phyloP scores from a whole-genome alignment of 2,113 vertebrate genomes.

The Camelus bactrianus region DNA sequence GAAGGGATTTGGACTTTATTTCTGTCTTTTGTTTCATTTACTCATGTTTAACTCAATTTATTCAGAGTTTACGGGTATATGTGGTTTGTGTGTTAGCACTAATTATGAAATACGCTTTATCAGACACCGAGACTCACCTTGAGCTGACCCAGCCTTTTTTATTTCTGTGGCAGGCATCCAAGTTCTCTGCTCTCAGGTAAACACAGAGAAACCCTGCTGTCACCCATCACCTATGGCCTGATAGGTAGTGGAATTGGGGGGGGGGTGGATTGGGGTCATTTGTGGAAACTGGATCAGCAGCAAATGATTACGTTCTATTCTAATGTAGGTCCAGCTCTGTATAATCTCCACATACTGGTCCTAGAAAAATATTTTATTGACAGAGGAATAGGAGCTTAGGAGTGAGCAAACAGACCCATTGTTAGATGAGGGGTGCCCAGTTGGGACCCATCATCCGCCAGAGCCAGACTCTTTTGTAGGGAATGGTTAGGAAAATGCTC shows the following conservation, averaged over 20 bases:
- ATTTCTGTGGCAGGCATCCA: not conserved
- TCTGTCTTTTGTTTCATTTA: not conserved
- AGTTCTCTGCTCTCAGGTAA: not conserved
- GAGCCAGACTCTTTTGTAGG: not conserved
- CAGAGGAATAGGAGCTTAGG: not conserved
- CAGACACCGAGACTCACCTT: not conserved
- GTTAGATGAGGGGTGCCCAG: not conserved
- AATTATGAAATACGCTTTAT: not conserved
- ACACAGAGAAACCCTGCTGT: not conserved
- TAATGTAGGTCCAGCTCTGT: not conserved
- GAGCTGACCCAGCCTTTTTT: not conserved
- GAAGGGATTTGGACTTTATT: not conserved
- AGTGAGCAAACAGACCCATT: not conserved
- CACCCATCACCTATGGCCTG: not conserved
- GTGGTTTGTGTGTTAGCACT: not conserved
- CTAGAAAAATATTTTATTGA: not conserved
- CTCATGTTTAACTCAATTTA: constrained; percentile 1
- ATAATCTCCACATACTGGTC: not conserved
- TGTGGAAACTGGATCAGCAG: not conserved
- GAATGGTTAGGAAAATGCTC: not conserved
- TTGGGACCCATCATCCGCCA: not conserved
- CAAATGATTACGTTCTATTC: not conserved
- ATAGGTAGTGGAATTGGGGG: not conserved
- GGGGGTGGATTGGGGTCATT: not conserved
- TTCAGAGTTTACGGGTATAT: not conserved